Evolutionary conservation across 2,113 vertebrate genomes (phyloP).

Genomic region (Recurvirostra avosetta): DNA sequence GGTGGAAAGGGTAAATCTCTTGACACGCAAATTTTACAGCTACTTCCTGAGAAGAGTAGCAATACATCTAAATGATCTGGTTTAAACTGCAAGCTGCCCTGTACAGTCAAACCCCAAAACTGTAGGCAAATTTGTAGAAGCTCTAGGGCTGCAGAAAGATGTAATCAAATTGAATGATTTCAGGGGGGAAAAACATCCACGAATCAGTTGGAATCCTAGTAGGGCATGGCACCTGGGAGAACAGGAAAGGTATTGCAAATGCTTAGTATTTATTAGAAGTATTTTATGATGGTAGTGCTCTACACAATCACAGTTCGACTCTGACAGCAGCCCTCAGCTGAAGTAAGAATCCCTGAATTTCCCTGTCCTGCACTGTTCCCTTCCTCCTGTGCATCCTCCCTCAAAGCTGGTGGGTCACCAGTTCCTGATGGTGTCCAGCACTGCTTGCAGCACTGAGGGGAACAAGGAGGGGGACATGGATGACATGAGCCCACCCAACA

Average conservation of each 20-base stretch:
- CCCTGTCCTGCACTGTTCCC: background rate
- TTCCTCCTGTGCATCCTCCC: background rate
- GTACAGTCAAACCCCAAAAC: background rate
- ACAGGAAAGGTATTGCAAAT: background rate
- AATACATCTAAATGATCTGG: fast-evolving
- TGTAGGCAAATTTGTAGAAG: background rate
- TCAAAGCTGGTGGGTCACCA: background rate
- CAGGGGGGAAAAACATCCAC: background rate
- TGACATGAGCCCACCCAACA: background rate
- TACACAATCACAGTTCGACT: background rate
- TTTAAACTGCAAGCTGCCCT: background rate
- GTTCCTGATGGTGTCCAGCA: background rate
- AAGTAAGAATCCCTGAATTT: background rate
- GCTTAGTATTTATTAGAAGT: background rate
- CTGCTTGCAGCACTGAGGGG: background rate
- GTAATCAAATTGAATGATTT: background rate
- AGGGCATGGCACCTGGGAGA: background rate
- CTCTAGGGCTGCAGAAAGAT: background rate
- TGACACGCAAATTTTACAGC: background rate
- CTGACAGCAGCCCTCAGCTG: background rate
- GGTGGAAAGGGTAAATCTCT: background rate
- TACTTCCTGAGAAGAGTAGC: background rate
- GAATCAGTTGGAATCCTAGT: background rate
- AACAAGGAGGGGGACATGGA: background rate
- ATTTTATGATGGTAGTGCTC: background rate